Evolutionary conservation across 2,113 vertebrate genomes (phyloP), one percentile per base, ranked within the genome.

Genomic region (Fregetta grallaria): DNA sequence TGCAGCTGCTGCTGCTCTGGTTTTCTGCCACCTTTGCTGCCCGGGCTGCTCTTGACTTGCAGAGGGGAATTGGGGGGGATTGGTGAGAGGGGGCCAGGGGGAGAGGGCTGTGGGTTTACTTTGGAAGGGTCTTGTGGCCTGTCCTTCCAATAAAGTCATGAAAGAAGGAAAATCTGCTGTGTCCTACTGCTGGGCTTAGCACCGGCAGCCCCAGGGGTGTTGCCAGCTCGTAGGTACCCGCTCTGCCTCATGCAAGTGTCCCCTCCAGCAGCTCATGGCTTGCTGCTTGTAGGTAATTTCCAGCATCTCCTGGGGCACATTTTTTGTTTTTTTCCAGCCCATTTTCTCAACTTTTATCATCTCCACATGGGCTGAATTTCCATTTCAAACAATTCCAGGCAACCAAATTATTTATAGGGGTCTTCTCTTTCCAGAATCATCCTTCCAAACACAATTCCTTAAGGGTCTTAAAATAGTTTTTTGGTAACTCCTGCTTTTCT

Each of bases 321-420:
- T 27, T 91, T 58, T 86, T 80, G 13, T 61, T 81, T 65, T 65
- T 42, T 55, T 52, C 63, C 84, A 85, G 42, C 40, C 58, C 25
- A 9, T 94, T 90, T 82, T 61, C 50, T 94, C 22, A 49, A 65
- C 6, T 42, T 72, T 53, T 83, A 19, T 73, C 58, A n/a, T 73
- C 40, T 49, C 82, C 62, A 68, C 71, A 61, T 11, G 40, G 45
- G 25, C 73, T 83, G 66, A 86, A 94, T 93, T 96, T 93, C 88
- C 85, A 88, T 82, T 92, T 93, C 92, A 93, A 94, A 82, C 66
- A 75, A 79, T 90, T 79, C 58, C 66, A 73, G 62, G 68, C 76
- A 72, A 76, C 17, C 11, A 15, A 79, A 90, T 90, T 93, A 87
- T 92, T 95, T 88, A 68, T 58, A 74, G 44, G 58, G 44, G 45